Evolutionary conservation across 1,140 invertebrate species (phyloP), one percentile per base, ranked within the genome.

Genomic region (Drosophila punjabiensis): DNA sequence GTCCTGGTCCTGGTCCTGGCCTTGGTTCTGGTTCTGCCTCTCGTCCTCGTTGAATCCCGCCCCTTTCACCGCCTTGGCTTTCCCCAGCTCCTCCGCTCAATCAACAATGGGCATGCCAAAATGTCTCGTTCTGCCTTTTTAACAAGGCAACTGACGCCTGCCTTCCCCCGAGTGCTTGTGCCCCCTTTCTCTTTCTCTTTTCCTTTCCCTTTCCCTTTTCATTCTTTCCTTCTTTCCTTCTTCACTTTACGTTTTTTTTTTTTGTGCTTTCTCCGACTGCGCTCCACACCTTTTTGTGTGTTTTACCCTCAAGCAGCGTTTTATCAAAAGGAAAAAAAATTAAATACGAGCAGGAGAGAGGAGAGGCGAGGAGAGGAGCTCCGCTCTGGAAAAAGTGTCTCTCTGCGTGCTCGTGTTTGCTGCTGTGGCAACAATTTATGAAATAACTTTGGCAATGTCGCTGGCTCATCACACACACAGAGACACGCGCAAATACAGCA

Each of bases 371-470:
- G 24, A 24, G 24, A 24, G 24, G 24, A 24, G 53, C 47, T 48
- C 39, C 35, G 62, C 61, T 47, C 56, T 58, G 69, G 35, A 47
- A 52, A 50, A 33, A 63, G 50, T 50, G 58, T 52, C 78, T 76
- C 77, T 69, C 39, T 62, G 50, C 35, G 64, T 39, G 43, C 39
- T 55, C 77, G 82, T 86, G 79, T 79, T 70, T 82, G 85, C 81
- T 89, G 78, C 85, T 89, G 86, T 89, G 86, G 86, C 82, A 89
- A 90, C 85, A 89, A 89, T 89, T 89, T 89, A 85, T 85, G 79
- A 90, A 89, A 89, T 89, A 89, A 89, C 85, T 89, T 81, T 65
- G 74, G 74, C 85, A 81, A 88, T 88, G 73, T 76, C 62, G 47
- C 59, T 62, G 60, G 24, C 47, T 63, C 56, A 59, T 65, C 41